Percentiles rank a stretch among this genome's conserved stretches.
Evolutionary conservation across 2,888 invertebrate genomes (phyloP).

Genomic region (Scaptomyza polygonia): DNA sequence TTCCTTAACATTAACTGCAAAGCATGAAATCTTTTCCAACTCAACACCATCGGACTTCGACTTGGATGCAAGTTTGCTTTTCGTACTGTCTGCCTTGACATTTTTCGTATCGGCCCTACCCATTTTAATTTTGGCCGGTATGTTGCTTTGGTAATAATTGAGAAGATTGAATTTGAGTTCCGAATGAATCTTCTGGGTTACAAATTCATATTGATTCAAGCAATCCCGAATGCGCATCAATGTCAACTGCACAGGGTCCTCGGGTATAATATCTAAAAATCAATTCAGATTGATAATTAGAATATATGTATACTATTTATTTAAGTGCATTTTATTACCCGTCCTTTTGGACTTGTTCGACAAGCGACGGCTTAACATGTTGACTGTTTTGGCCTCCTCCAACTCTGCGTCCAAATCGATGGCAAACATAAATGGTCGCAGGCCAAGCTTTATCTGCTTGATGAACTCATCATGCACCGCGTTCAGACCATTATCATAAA

Average conservation of each 20-base stretch:
- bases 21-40: slow-evolving; percentile 44
- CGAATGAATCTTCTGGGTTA: slow-evolving; percentile 38
- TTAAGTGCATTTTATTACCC: slow-evolving; percentile 22
- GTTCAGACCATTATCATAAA: slow-evolving; percentile 65
- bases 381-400: slow-evolving; percentile 4
- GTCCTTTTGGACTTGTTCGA: background rate
- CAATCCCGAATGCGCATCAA: slow-evolving; percentile 39
- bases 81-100: background rate
- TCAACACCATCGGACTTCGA: slow-evolving; percentile 33
- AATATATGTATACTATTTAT: background rate
- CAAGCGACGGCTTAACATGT: slow-evolving; percentile 5
- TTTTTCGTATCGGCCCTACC: slow-evolving; percentile 4
- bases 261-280: slow-evolving; percentile 3
- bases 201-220: slow-evolving; percentile 36
- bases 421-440: slow-evolving; percentile 64
- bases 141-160: slow-evolving; percentile 47
- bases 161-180: slow-evolving; percentile 55
- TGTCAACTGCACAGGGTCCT: slow-evolving; percentile 36
- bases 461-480: slow-evolving; percentile 73
- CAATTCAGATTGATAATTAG: too few species aligned
- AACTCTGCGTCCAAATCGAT: slow-evolving; percentile 69
- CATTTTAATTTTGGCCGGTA: slow-evolving; percentile 53
- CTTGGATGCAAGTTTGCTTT: slow-evolving; percentile 17
- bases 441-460: slow-evolving; percentile 56
- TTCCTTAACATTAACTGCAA: slow-evolving; percentile 40